Evolutionary conservation across 2,888 invertebrate genomes (phyloP).

Genomic region (Drosophila falleni): DNA sequence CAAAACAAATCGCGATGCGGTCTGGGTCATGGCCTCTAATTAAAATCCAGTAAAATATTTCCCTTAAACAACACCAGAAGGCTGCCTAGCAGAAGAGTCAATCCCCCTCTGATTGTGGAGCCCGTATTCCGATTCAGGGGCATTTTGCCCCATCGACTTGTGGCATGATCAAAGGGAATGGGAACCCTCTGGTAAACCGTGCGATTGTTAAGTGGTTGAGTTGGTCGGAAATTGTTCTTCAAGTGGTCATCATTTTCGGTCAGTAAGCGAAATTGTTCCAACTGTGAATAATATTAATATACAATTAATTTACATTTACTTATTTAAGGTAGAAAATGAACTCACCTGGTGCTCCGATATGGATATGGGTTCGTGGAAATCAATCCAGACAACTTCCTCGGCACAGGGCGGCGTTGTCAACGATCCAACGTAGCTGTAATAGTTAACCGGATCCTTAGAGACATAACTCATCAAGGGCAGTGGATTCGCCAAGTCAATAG

Average conservation of each 20-base stretch:
- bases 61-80: constrained; percentile 40
- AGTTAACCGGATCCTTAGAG: constrained; percentile 87
- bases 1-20: constrained; percentile 15
- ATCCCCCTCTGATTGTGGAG: background rate
- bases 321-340: background rate
- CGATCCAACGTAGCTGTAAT: constrained; percentile 94
- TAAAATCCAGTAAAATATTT: constrained; percentile 54
- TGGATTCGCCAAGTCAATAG: constrained; percentile 86
- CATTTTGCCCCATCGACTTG: constrained; percentile 11
- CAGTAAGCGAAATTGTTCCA: constrained; percentile 90
- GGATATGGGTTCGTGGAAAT: constrained; percentile 90
- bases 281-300: constrained; percentile 86
- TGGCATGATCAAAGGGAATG: background rate
- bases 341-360: constrained; percentile 89
- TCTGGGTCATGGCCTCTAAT: constrained; percentile 48
- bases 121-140: background rate
- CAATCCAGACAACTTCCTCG: constrained; percentile 95
- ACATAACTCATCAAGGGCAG: constrained; percentile 87
- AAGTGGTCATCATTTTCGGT: constrained; percentile 88
- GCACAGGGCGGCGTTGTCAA: constrained; percentile 94
- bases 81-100: constrained; percentile 20
- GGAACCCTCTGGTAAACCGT: constrained; percentile 85
- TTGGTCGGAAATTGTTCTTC: constrained; percentile 93
- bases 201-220: constrained; percentile 91
- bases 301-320: background rate